Base-by-base conservation (phyloP, 2,888 invertebrate species). In the Agonopterix arenella region DNA sequence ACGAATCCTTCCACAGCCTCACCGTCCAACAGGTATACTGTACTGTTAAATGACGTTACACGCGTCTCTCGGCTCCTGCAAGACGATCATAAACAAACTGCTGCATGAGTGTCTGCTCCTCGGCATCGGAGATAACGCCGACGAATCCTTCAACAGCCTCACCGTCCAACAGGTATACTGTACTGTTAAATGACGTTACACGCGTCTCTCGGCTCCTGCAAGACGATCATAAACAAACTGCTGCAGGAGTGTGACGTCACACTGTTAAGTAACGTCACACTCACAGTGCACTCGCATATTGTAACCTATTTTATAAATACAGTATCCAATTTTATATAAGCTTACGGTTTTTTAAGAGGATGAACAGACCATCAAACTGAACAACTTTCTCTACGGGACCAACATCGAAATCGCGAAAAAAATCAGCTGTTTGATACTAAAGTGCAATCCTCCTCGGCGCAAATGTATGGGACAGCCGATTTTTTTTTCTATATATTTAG, bases 51-150 rank as follows among this genome's bases (percentile, higher is more conserved):
- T 28, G 28, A 28, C 28, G 78, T 94, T 95, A 46, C 90, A 93
- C 44, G 73, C 90, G 1, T 92, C 91, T 0, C 90, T 93, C 47
- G 90, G 90, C 46, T 78, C 91, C 13, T 95, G 95, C 80, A 91
- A 91, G 68, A 90, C 90, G 48, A 93, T 94, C 0, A 81, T 95
- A 86, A 93, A 94, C 66, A 86, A 90, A 50, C 73, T 95, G 41
- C 74, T 96, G 45, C n/a, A n/a, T n/a, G 93, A 93, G 62, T 90
- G 93, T 54, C 73, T 94, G 11, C 77, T 92, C 10, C 77, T 92
- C 10, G 92, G 91, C 18, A 90, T 89, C 0, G 79, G 80, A 45
- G 62, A 64, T 2, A 61, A 70, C 1, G 61, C 68, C 0, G 70
- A 68, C 16, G 63, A 70, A 2, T 63, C 60, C 0, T 82, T 66